Conservation (phyloP, 2,888 invertebrate genomes). For the Ornithoptera alexandrae region DNA sequence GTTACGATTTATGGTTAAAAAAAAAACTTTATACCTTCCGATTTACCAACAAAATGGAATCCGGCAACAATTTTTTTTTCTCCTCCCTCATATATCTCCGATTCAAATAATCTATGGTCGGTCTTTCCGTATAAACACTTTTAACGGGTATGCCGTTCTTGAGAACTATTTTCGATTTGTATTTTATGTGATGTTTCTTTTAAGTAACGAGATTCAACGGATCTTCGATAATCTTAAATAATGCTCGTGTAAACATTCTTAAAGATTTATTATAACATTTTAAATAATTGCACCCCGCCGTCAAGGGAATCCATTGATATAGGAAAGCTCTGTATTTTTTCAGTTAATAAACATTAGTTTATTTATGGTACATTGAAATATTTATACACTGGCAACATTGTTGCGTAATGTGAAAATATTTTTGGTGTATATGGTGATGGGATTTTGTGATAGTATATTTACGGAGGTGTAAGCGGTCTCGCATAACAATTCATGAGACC, state of each 20-base stretch:
- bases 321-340: constrained; percentile 2
- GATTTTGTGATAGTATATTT: background rate
- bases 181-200: constrained; percentile 17
- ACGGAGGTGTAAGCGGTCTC: too few relatives aligned
- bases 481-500: too few relatives aligned
- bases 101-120: constrained; percentile 24
- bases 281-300: constrained; percentile 18
- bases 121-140: constrained; percentile 21
- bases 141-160: constrained; percentile 23
- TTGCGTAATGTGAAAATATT: background rate
- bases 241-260: constrained; percentile 23
- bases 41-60: background rate
- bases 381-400: background rate
- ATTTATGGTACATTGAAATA: constrained; percentile 5
- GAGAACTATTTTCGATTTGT: constrained; percentile 29
- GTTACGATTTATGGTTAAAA: too few relatives aligned
- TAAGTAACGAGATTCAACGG: constrained; percentile 18
- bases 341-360: constrained; percentile 10
- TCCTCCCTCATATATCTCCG: constrained; percentile 1
- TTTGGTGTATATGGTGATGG: background rate
- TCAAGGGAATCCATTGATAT: constrained; percentile 13
- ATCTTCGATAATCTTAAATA: constrained; percentile 23
- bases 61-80: background rate
- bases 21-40: background rate
- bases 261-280: constrained; percentile 15